Percentiles rank a stretch among this genome's conserved stretches.
Conservation (phyloP, 2,797 vertebrate genomes). For the Hafferia zeledoni region DNA sequence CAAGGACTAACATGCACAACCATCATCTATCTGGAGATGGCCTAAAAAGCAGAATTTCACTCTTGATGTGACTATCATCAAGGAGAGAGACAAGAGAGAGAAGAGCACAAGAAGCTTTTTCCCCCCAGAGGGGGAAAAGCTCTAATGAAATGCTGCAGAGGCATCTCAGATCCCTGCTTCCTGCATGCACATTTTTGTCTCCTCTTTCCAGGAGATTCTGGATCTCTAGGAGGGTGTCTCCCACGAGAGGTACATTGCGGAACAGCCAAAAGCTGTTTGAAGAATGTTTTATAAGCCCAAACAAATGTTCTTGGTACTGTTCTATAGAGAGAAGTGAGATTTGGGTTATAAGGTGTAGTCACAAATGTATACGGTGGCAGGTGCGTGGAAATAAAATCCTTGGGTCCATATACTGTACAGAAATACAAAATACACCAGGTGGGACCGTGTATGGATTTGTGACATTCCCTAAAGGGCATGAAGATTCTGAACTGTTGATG, state of each 20-base stretch:
- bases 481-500: background rate
- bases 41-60: background rate
- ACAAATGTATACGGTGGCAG: background rate
- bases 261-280: slow-evolving; percentile 12
- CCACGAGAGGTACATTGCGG: rapidly evolving
- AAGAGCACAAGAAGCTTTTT: background rate
- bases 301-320: background rate
- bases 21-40: background rate
- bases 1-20: background rate
- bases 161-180: background rate
- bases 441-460: background rate
- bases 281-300: background rate
- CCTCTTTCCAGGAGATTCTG: background rate
- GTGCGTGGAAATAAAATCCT: background rate
- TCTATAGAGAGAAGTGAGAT: background rate
- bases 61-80: background rate
- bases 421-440: background rate
- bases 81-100: background rate
- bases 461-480: background rate
- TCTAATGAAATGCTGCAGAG: background rate
- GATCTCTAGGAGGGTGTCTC: background rate
- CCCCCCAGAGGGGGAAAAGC: background rate
- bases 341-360: background rate
- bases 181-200: background rate
- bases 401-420: background rate